These are phyloP conservation scores for Chelonus formosanus DNA, from an alignment of 2,888 invertebrate species.

Conservation along the genomic window DNA sequence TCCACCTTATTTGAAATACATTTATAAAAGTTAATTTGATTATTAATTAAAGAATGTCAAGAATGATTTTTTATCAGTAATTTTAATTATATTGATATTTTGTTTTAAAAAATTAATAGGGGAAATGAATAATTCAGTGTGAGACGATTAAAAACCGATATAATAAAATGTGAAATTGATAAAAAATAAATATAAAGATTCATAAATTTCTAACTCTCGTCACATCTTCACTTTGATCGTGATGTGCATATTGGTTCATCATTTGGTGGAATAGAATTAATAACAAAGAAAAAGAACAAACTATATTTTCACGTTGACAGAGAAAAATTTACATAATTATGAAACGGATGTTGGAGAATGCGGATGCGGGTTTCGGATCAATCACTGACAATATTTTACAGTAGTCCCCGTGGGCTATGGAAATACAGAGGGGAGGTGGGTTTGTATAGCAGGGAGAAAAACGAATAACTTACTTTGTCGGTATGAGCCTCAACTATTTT, in stretches of 20 bases:
- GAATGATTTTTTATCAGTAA: too few relatives aligned
- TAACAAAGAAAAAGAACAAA: conserved; percentile 2
- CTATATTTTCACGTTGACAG: conserved; percentile 27
- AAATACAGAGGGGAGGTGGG: neutral
- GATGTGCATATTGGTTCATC: conserved; percentile 24
- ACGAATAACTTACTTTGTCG: conserved; percentile 45
- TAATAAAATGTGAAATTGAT: too few relatives aligned
- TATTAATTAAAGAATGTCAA: too few relatives aligned
- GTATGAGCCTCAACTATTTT: conserved; percentile 26
- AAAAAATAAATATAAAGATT: conserved; percentile 6
- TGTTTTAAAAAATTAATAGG: too few relatives aligned
- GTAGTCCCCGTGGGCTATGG: conserved; percentile 24
- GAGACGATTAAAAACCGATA: too few relatives aligned
- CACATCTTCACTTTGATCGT: conserved; percentile 23
- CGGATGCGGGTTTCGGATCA: conserved; percentile 46
- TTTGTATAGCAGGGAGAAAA: conserved; percentile 30
- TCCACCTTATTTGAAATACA: too few relatives aligned
- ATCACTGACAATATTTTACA: conserved; percentile 52
- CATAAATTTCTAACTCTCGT: conserved; percentile 10
- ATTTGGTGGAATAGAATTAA: conserved; percentile 10
- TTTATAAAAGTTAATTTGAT: too few relatives aligned
- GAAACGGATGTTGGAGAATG: conserved; percentile 40
- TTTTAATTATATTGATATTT: too few relatives aligned
- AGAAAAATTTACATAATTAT: conserved; percentile 55
- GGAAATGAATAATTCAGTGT: too few relatives aligned